Base-by-base conservation (phyloP, 92 coral and sea anemone species). In the Montipora capitata region DNA sequence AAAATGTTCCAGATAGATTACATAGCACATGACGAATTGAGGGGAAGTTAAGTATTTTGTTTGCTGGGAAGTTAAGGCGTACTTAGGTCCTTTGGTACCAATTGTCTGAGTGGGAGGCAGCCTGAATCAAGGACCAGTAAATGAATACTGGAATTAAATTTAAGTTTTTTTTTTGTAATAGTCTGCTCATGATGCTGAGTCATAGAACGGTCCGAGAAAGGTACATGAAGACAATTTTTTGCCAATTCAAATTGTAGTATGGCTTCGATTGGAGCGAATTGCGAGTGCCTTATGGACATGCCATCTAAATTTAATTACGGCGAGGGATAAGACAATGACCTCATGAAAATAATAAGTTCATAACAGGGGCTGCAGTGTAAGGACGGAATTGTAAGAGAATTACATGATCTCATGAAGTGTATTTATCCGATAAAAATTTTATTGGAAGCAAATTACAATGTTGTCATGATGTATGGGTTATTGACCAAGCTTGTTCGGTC, bases 121-220 rank as follows among this genome's bases (percentile, higher is more conserved):
- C 62, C 62, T 56, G 62, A 56, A 56, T 3, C 62, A 56, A 56
- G 62, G 62, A 56, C 62, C 62, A 56, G 62, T 56, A 56, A 56
- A 56, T 56, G 62, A 56, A 56, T 56, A 5, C 62, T 56, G 62
- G 14, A 56, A 56, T 56, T 56, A 7, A 56, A 56, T 56, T 56
- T 56, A 56, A 56, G 62, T 56, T 56, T 56, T 56, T 56, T 56
- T 56, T 56, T 56, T 56, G 62, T 56, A 56, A 56, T 56, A 56
- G 62, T 56, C 62, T 56, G 62, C 62, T 56, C 62, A 56, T 56
- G 62, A 56, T 56, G 62, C 62, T 56, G 62, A 56, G 62, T 56
- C 13, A 56, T 56, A 7, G 62, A 56, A 56, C 62, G 62, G 62
- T 56, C 62, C 62, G 62, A 56, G 62, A 56, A 56, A 56, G 62